phyloP scores from a whole-genome alignment of 2,888 invertebrate species.

The Melinaea marsaeus region DNA sequence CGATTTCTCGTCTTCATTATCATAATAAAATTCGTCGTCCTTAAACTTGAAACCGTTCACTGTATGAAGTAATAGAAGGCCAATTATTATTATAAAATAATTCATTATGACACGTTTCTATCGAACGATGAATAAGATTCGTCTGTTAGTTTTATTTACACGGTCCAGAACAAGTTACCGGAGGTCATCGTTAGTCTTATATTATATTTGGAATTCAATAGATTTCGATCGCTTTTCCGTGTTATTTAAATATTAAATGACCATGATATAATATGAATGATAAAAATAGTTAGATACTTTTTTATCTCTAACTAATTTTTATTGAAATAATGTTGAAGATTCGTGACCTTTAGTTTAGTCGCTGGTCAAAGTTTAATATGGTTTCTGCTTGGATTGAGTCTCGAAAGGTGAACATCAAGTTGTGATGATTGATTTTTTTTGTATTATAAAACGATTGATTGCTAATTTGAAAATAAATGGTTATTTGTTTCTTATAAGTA shows the following conservation, averaged over 20 bases:
- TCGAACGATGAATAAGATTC: conserved; percentile 23
- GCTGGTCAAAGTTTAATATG: no score
- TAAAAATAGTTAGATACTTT: no score
- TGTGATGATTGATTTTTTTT: no score
- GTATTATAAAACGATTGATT: no score
- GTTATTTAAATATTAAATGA: background rate
- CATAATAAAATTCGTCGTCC: conserved; percentile 21
- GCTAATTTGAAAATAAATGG: no score
- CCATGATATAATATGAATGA: background rate
- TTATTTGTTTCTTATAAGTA: no score
- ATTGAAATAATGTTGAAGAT: no score
- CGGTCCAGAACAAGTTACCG: conserved; percentile 27
- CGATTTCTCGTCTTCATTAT: conserved; percentile 21
- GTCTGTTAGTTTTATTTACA: conserved; percentile 24
- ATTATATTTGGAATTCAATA: background rate
- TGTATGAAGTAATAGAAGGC: conserved; percentile 21
- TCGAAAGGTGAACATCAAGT: no score
- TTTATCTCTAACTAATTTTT: no score
- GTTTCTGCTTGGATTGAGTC: no score
- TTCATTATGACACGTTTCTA: conserved; percentile 31
- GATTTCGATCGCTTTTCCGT: background rate
- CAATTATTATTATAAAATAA: conserved; percentile 22
- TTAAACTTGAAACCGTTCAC: conserved; percentile 23
- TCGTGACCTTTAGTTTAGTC: no score
- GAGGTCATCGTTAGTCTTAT: conserved; percentile 10